Conservation (phyloP, 2,797 vertebrate species). For the Leptoclinus maculatus region DNA sequence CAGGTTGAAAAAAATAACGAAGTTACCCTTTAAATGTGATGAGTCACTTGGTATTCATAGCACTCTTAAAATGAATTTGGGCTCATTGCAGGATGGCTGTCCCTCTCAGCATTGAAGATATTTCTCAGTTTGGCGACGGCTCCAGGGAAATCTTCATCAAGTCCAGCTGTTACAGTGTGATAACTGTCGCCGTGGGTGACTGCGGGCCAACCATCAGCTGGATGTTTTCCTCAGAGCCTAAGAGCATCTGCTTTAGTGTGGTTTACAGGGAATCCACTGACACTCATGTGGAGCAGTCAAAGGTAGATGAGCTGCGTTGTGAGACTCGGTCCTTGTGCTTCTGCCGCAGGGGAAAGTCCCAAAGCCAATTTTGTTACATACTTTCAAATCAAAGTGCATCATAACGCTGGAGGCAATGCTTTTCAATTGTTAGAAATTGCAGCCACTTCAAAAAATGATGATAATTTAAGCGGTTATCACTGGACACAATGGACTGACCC, state of each 20-base stretch:
- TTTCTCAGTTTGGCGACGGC: constrained; percentile 88
- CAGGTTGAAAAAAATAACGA: neutral
- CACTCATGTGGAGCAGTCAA: constrained; percentile 88
- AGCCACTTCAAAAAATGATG: constrained; percentile 8
- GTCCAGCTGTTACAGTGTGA: constrained; percentile 92
- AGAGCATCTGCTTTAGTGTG: constrained; percentile 94
- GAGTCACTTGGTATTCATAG: neutral
- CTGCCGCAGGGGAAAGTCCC: neutral
- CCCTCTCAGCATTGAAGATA: constrained; percentile 88
- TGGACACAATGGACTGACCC: constrained; percentile 13
- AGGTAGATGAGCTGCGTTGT: constrained; percentile 78
- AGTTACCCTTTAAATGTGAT: neutral
- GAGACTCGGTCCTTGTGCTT: neutral
- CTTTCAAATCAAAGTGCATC: neutral
- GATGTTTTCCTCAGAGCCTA: constrained; percentile 96
- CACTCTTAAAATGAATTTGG: neutral
- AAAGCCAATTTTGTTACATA: neutral
- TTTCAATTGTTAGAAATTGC: constrained; percentile 7
- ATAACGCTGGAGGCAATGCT: neutral
- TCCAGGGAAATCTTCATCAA: constrained; percentile 92
- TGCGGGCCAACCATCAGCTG: constrained; percentile 90
- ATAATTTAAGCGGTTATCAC: constrained; percentile 26
- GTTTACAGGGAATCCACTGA: constrained; percentile 88
- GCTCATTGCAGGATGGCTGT: constrained; percentile 82
- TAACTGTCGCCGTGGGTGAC: constrained; percentile 86